Evolutionary conservation across 2,113 vertebrate genomes (phyloP).

Genomic region (Blennius ocellaris): DNA sequence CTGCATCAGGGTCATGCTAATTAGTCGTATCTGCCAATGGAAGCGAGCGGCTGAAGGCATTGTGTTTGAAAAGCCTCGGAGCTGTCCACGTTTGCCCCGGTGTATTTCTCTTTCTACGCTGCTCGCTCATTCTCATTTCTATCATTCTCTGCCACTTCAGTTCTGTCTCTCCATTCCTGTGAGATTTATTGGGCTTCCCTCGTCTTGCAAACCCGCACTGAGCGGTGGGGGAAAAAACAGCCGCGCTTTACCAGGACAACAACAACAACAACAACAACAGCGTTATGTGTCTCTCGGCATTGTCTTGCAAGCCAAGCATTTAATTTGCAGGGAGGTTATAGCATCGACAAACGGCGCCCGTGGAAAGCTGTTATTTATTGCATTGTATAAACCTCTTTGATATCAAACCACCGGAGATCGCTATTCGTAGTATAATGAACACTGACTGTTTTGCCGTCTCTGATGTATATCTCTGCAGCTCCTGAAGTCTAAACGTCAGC

Average conservation of each 20-base stretch:
- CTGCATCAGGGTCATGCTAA: conserved; percentile 23
- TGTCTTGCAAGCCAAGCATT: conserved; percentile 59
- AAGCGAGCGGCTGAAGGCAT: conserved; percentile 19
- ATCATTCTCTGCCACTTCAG: conserved; percentile 31
- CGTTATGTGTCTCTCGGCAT: conserved; percentile 10
- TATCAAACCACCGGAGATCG: conserved; percentile 46
- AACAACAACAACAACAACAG: not conserved
- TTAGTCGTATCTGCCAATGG: conserved; percentile 43
- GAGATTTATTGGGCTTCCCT: conserved; percentile 49
- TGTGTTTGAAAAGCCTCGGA: conserved; percentile 10
- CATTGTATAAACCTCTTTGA: conserved; percentile 47
- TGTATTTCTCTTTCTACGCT: conserved; percentile 9
- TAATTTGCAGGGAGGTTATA: conserved; percentile 52
- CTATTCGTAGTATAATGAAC: conserved; percentile 42
- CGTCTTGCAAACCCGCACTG: conserved; percentile 12
- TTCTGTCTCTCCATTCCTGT: conserved; percentile 14
- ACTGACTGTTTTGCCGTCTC: conserved; percentile 38
- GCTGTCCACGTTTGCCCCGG: conserved; percentile 10
- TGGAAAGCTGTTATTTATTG: conserved; percentile 27
- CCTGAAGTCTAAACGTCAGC: conserved; percentile 53
- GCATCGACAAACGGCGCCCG: conserved; percentile 47
- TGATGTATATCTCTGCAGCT: conserved; percentile 23
- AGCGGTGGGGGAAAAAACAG: conserved; percentile 43
- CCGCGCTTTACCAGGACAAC: conserved; percentile 27
- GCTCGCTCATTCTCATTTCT: conserved; percentile 40